These are phyloP conservation scores for Gasterosteus aculeatus DNA, from an alignment of 2,113 vertebrate genomes.

Conservation along the genomic window DNA sequence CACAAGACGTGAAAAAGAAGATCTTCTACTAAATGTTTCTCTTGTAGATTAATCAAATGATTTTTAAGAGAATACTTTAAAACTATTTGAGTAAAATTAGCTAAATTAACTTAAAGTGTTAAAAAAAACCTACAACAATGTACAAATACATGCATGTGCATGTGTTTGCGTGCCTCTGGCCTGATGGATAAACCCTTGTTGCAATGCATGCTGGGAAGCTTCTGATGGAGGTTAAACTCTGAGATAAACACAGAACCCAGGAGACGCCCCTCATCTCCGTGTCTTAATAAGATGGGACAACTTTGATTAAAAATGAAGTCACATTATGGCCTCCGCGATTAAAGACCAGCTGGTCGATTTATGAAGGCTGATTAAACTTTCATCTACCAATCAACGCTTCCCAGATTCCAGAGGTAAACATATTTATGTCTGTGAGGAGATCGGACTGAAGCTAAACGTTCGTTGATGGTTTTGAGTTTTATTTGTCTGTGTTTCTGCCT, in stretches of 20 bases:
- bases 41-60: no score
- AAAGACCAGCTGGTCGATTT: slow-evolving; percentile 33
- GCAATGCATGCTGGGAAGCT: slow-evolving; percentile 50
- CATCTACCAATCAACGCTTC: slow-evolving; percentile 26
- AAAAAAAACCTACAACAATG: no score
- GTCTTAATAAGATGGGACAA: slow-evolving; percentile 57
- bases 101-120: no score
- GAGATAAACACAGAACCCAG: slow-evolving; percentile 42
- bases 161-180: slow-evolving; percentile 1
- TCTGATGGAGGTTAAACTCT: slow-evolving; percentile 42
- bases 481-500: no score
- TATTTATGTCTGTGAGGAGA: neutral
- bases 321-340: slow-evolving; percentile 56
- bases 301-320: slow-evolving; percentile 56
- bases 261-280: slow-evolving; percentile 44
- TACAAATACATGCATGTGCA: neutral
- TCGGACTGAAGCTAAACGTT: neutral
- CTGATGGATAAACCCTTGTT: slow-evolving; percentile 31
- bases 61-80: neutral
- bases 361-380: slow-evolving; percentile 37
- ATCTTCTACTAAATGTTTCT: no score
- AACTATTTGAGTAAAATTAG: neutral
- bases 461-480: no score
- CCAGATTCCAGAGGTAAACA: neutral
- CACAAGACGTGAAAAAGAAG: no score